Evolutionary conservation across 2,888 invertebrate species (phyloP).

Genomic region (Drosophila mettleri): DNA sequence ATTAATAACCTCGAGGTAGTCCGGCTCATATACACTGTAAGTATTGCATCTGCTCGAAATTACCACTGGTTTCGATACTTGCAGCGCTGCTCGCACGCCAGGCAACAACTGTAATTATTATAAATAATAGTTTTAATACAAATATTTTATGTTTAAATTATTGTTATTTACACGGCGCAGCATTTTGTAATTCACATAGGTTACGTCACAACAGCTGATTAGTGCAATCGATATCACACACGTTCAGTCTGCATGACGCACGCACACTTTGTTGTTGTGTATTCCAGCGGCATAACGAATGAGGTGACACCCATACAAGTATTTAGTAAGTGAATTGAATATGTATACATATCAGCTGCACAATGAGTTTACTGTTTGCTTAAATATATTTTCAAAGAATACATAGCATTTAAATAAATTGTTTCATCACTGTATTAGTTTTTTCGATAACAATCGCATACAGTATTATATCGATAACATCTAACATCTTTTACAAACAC

Average conservation of each 20-base stretch:
- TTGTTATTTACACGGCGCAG: slow-evolving; percentile 63
- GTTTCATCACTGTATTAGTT: no score
- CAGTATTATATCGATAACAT: slow-evolving; percentile 11
- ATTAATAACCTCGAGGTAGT: slow-evolving; percentile 89
- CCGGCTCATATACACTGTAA: slow-evolving; percentile 88
- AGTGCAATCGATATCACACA: neutral
- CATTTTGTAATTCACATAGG: slow-evolving; percentile 54
- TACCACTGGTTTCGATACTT: slow-evolving; percentile 21
- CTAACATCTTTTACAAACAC: neutral
- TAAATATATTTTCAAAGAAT: neutral
- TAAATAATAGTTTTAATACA: slow-evolving; percentile 20
- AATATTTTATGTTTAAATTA: neutral
- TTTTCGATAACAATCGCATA: neutral
- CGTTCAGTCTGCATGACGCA: slow-evolving; percentile 26
- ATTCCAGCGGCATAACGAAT: neutral
- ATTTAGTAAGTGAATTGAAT: neutral
- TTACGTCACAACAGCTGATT: slow-evolving; percentile 72
- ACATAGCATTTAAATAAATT: neutral
- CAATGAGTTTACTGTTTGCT: slow-evolving; percentile 1
- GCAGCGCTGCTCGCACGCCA: slow-evolving; percentile 30
- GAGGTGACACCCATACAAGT: neutral
- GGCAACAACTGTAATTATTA: slow-evolving; percentile 54
- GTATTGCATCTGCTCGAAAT: slow-evolving; percentile 31
- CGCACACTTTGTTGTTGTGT: no score
- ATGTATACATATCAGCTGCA: neutral